A percentile compares a stretch with the other conserved stretches of the same genome.
Conservation (phyloP, 2,797 vertebrate species). For the Trachops cirrhosus region DNA sequence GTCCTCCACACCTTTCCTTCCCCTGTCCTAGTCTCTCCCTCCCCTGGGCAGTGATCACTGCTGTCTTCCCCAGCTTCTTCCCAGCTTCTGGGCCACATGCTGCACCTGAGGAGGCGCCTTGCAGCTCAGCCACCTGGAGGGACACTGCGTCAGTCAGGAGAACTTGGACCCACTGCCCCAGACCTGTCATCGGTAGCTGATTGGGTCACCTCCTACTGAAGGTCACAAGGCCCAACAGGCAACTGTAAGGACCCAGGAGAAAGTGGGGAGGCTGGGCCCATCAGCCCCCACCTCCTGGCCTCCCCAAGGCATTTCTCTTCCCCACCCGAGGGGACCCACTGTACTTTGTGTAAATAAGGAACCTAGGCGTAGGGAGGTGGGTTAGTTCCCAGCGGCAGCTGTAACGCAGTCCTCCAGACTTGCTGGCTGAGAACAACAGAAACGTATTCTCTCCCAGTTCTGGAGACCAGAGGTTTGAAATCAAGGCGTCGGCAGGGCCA, state of each 20-base stretch:
- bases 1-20: neutral
- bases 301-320: neutral
- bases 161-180: fast-evolving
- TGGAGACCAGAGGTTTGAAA: neutral
- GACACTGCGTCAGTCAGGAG: neutral
- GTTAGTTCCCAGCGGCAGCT: neutral
- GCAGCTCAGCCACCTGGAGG: neutral
- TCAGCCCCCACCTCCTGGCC: neutral
- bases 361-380: neutral
- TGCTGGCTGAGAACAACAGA: neutral
- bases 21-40: neutral
- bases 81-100: neutral
- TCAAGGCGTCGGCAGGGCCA: neutral
- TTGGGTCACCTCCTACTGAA: neutral
- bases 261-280: neutral
- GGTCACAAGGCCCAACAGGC: neutral
- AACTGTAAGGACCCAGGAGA: neutral
- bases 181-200: neutral
- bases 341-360: neutral
- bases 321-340: neutral
- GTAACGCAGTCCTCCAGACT: no score
- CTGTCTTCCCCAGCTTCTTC: neutral
- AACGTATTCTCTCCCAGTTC: fast-evolving
- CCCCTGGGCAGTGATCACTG: neutral
- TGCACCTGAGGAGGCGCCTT: neutral